Percentiles rank a stretch among this genome's conserved stretches.
phyloP scores from a whole-genome alignment of 2,888 invertebrate genomes.

The Vanessa cardui region DNA sequence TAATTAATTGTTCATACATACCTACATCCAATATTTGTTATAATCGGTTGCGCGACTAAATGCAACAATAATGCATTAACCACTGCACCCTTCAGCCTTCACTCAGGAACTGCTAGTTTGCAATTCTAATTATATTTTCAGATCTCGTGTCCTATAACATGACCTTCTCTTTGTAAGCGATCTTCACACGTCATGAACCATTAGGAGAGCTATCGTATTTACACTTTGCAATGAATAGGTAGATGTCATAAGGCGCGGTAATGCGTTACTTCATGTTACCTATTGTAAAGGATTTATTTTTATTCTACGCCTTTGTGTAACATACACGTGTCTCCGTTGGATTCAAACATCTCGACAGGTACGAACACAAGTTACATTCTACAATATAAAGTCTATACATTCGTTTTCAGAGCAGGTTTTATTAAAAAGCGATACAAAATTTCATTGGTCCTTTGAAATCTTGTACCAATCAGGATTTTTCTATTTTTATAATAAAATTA shows the following conservation, averaged over 20 bases:
- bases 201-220: not conserved
- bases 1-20: no score
- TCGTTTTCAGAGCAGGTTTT: not conserved
- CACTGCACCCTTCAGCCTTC: no score
- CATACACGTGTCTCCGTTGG: not conserved
- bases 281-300: not conserved
- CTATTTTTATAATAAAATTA: no score
- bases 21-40: no score
- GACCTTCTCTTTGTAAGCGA: not conserved
- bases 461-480: no score
- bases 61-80: no score
- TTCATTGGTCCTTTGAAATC: no score
- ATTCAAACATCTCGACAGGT: not conserved
- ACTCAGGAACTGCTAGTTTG: no score
- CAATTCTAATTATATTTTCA: no score
- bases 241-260: not conserved
- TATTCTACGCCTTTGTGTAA: not conserved
- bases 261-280: not conserved
- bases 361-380: not conserved
- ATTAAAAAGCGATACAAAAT: no score
- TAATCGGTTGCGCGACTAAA: no score
- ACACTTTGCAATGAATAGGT: not conserved
- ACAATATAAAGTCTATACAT: not conserved
- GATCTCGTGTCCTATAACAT: no score
- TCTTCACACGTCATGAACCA: not conserved